A percentile compares a stretch with the other conserved stretches of the same genome.
These are phyloP conservation scores for Paradoxurus hermaphroditus DNA, from an alignment of 2,113 vertebrate genomes.

Conservation along the genomic window DNA sequence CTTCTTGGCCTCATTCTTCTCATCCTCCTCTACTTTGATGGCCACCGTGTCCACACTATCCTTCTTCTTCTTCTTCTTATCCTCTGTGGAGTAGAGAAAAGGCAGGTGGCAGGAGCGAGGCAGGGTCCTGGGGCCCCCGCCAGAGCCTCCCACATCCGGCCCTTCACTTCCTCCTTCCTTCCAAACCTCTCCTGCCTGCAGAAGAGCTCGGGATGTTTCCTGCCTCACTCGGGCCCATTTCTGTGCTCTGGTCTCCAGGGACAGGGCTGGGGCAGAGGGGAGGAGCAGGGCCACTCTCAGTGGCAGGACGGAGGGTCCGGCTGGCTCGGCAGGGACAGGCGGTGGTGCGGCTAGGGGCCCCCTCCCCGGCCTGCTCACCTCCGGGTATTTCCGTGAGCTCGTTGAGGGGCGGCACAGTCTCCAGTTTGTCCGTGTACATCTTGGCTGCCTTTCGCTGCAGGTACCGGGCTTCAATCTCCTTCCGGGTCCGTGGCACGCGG, in stretches of 20 bases:
- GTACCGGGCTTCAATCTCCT: conserved; percentile 95
- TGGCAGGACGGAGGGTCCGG: not conserved
- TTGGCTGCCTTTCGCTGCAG: conserved; percentile 93
- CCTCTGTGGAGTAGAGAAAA: conserved; percentile 19
- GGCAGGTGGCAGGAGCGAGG: accelerated
- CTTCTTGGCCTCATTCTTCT: conserved; percentile 69
- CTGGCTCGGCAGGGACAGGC: not conserved
- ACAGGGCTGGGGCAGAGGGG: not conserved
- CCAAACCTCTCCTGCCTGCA: not conserved
- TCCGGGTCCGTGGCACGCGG: conserved; percentile 95
- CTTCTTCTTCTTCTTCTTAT: conserved; percentile 75
- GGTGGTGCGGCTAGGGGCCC: not conserved
- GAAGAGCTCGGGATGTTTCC: not conserved
- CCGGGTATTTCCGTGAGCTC: conserved; percentile 94
- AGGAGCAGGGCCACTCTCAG: not conserved
- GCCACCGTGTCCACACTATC: conserved; percentile 75
- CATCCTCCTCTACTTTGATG: conserved; percentile 74
- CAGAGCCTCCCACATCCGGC: not conserved
- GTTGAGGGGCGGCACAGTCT: conserved; percentile 92
- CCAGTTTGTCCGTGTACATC: conserved; percentile 94
- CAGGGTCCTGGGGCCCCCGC: accelerated
- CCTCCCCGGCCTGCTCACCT: conserved; percentile 77
- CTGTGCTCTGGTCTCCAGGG: not conserved
- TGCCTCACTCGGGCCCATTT: not conserved
- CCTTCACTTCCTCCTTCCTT: not conserved